A percentile compares a stretch with the other conserved stretches of the same genome.
phyloP scores from a whole-genome alignment of 2,113 vertebrate genomes.

The Panurus biarmicus region DNA sequence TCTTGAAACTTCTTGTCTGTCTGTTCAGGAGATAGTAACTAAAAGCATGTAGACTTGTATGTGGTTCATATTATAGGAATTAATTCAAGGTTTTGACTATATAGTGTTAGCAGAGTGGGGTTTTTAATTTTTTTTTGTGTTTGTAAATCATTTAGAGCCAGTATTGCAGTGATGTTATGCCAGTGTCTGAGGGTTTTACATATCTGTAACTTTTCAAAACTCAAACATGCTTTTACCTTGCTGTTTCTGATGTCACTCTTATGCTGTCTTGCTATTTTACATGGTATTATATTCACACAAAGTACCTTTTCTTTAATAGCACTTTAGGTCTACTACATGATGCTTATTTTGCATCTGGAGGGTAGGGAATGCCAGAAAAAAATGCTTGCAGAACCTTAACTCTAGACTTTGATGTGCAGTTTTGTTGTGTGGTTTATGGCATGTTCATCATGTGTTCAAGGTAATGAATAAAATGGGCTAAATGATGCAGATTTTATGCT shows the following conservation, averaged over 20 bases:
- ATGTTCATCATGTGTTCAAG: neutral
- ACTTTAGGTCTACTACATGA: neutral
- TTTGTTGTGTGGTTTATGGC: neutral
- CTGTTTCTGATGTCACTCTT: neutral
- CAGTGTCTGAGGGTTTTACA: neutral
- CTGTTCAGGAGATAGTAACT: neutral
- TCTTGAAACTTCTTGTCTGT: neutral
- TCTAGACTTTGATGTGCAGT: neutral
- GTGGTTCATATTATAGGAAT: neutral
- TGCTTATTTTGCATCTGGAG: neutral
- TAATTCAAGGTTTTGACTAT: neutral
- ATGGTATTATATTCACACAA: neutral
- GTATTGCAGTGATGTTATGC: neutral
- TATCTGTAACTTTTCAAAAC: neutral
- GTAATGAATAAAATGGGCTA: neutral
- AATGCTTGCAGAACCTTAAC: rapidly evolving
- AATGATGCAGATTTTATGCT: neutral
- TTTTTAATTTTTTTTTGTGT: neutral
- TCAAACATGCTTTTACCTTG: neutral
- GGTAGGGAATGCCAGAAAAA: neutral
- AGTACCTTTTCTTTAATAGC: neutral
- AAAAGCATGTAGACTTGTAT: neutral
- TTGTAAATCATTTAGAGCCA: neutral
- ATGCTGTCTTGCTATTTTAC: neutral
- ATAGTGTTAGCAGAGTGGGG: neutral